A percentile compares a stretch with the other conserved stretches of the same genome.
phyloP scores from a whole-genome alignment of 2,888 invertebrate genomes.

The Sarcophaga rosellei region DNA sequence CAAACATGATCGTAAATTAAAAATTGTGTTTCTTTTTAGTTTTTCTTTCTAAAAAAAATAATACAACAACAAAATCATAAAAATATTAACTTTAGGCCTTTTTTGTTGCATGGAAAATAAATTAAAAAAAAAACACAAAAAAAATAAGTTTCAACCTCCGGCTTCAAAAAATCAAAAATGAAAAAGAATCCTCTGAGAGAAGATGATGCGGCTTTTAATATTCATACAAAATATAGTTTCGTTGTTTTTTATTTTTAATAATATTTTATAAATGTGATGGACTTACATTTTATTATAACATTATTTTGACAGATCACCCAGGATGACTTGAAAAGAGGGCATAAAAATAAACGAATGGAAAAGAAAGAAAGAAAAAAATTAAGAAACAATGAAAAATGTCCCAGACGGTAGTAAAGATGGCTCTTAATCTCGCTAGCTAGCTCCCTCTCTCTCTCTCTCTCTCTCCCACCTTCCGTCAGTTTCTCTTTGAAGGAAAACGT shows the following conservation, averaged over 20 bases:
- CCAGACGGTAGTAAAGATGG: neutral
- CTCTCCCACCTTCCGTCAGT: neutral
- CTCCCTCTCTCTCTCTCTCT: neutral
- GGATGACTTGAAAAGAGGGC: slow-evolving; percentile 68
- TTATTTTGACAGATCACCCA: slow-evolving; percentile 73
- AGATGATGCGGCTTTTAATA: slow-evolving; percentile 55
- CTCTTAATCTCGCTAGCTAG: no score
- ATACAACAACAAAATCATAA: neutral
- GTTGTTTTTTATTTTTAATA: slow-evolving; percentile 33
- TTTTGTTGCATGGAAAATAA: slow-evolving; percentile 55
- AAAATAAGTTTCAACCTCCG: neutral
- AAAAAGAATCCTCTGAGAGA: slow-evolving; percentile 1
- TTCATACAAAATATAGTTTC: slow-evolving; percentile 23
- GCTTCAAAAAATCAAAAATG: neutral
- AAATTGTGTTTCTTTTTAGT: slow-evolving; percentile 18
- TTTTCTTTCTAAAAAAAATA: slow-evolving; percentile 34
- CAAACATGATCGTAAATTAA: slow-evolving; percentile 64
- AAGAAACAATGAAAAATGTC: slow-evolving; percentile 33
- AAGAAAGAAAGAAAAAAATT: no score
- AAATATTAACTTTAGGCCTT: slow-evolving; percentile 41
- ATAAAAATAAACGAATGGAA: slow-evolving; percentile 35
- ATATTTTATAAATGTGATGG: slow-evolving; percentile 60
- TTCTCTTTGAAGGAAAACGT: neutral
- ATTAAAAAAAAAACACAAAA: neutral
- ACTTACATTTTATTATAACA: slow-evolving; percentile 69